Conservation (phyloP, 2,888 invertebrate genomes). For the Neoaliturus tenellus region DNA sequence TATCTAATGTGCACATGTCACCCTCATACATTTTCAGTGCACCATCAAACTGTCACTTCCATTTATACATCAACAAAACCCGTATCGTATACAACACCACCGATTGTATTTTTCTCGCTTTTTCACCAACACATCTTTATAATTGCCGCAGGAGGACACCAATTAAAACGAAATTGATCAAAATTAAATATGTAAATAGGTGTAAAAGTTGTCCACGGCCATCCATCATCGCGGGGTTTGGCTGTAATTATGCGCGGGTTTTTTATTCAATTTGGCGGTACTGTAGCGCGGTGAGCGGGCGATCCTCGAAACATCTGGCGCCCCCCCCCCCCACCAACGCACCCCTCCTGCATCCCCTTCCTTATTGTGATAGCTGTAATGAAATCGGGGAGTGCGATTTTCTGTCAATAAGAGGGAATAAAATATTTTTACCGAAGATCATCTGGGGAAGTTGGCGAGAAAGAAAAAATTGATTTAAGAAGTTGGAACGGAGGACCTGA, state of each 20-base stretch:
- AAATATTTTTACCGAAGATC: background rate
- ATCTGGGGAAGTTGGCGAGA: no score
- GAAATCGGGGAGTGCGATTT: constrained; percentile 20
- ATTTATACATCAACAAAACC: no score
- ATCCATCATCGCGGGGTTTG: constrained; percentile 39
- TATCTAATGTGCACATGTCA: no score
- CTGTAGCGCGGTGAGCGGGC: constrained; percentile 29
- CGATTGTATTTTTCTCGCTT: background rate
- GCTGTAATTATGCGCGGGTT: constrained; percentile 46
- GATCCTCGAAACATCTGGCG: constrained; percentile 17
- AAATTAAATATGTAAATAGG: constrained; percentile 49
- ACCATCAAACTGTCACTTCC: no score
- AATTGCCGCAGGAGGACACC: constrained; percentile 25
- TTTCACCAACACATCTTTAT: background rate
- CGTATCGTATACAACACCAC: no score
- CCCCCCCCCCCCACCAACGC: background rate
- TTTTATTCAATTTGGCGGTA: constrained; percentile 44
- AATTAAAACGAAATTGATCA: constrained; percentile 54
- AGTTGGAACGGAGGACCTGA: no score
- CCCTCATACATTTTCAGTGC: no score
- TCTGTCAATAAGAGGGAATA: constrained; percentile 11
- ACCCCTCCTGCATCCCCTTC: background rate
- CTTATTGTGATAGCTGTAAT: constrained; percentile 30
- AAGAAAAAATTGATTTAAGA: no score
- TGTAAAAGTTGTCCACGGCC: constrained; percentile 40